phyloP scores from a whole-genome alignment of 2,113 vertebrate species.

The Rhea pennata region DNA sequence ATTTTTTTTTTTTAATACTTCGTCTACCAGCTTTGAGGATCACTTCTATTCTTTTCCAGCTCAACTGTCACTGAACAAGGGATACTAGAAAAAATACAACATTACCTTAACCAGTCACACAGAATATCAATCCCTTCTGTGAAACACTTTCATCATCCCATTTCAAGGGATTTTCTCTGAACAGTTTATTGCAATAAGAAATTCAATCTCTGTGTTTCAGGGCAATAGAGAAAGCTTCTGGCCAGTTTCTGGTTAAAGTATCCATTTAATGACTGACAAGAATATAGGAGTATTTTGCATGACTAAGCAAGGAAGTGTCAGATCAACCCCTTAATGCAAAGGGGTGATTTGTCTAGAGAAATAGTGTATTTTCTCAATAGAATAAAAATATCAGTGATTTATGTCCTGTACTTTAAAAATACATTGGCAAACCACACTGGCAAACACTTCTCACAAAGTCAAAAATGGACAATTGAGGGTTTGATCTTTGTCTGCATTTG shows the following conservation, averaged over 20 bases:
- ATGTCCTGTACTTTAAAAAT: background rate
- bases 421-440: background rate
- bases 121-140: background rate
- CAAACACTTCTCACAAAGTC: constrained; percentile 9
- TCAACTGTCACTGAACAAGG: background rate
- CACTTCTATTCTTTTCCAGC: background rate
- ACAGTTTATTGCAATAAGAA: background rate
- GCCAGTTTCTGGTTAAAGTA: background rate
- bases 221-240: background rate
- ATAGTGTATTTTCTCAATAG: background rate
- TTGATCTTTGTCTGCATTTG: constrained; percentile 2
- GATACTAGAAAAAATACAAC: background rate
- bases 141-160: background rate
- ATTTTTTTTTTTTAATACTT: background rate
- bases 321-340: constrained; percentile 6
- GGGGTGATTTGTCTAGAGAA: constrained; percentile 32
- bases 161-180: background rate
- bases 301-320: constrained; percentile 20
- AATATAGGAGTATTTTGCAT: constrained; percentile 5
- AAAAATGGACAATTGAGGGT: background rate
- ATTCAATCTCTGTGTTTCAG: background rate
- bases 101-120: background rate
- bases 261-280: constrained; percentile 1
- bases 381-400: constrained; percentile 15
- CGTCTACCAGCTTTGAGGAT: background rate